Evolutionary conservation across 2,888 invertebrate genomes (phyloP).

Genomic region (Drosophila diplacantha): DNA sequence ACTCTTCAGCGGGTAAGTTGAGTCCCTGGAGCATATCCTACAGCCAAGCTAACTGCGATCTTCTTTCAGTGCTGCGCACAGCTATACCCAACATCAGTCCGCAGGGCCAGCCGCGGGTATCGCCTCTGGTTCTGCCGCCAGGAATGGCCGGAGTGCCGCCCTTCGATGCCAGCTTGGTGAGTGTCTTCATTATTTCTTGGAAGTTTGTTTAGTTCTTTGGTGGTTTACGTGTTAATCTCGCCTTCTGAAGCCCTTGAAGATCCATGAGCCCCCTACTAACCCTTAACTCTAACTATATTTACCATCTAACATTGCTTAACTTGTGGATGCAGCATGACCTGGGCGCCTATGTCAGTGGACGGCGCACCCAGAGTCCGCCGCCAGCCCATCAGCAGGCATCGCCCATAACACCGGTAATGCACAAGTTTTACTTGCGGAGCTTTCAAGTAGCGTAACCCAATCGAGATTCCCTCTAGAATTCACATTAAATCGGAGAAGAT

Average conservation of each 20-base stretch:
- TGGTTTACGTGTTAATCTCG: not conserved
- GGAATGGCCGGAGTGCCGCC: slow-evolving; percentile 81
- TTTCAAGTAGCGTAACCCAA: slow-evolving; percentile 69
- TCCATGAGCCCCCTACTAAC: slow-evolving; percentile 7
- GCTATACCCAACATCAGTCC: slow-evolving; percentile 82
- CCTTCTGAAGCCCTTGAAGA: not conserved
- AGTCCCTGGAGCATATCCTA: accelerated
- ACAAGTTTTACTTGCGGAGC: slow-evolving; percentile 67
- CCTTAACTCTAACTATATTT: slow-evolving; percentile 25
- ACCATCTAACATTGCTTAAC: slow-evolving; percentile 33
- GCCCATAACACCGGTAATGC: slow-evolving; percentile 84
- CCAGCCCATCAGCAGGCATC: slow-evolving; percentile 90
- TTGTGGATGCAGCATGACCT: slow-evolving; percentile 81
- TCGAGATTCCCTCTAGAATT: not conserved
- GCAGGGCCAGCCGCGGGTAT: slow-evolving; percentile 80
- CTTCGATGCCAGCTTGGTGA: slow-evolving; percentile 86
- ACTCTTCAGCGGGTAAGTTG: slow-evolving; percentile 78
- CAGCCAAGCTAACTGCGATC: not conserved
- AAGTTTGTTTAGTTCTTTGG: slow-evolving; percentile 1
- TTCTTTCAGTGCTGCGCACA: slow-evolving; percentile 76
- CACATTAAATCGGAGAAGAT: not conserved
- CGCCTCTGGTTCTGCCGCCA: slow-evolving; percentile 78
- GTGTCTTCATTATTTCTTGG: slow-evolving; percentile 56
- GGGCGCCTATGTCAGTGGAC: slow-evolving; percentile 77
- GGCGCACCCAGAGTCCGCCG: slow-evolving; percentile 84